phyloP scores from a whole-genome alignment of 2,113 vertebrate genomes.

The Toxostoma redivivum region DNA sequence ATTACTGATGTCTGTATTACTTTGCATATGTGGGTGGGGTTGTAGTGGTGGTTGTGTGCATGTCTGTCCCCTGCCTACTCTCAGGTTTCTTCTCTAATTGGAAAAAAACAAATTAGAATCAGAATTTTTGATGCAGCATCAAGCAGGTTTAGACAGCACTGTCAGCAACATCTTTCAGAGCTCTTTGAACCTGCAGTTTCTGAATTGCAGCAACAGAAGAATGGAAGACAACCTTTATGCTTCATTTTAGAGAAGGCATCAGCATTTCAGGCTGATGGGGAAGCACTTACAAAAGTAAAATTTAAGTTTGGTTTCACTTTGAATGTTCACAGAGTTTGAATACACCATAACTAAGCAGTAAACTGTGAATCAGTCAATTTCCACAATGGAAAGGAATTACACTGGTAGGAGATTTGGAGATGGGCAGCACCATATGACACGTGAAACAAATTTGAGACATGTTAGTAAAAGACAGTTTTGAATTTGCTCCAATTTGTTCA shows the following conservation, averaged over 20 bases:
- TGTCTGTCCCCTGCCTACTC: background rate
- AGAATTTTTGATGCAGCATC: background rate
- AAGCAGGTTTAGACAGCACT: background rate
- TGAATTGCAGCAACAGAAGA: background rate
- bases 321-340: background rate
- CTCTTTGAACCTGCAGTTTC: background rate
- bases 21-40: fast-evolving
- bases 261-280: background rate
- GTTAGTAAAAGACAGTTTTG: background rate
- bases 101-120: background rate
- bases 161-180: background rate
- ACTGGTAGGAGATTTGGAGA: background rate
- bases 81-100: background rate
- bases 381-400: background rate
- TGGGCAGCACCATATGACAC: background rate
- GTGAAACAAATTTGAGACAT: background rate
- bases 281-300: background rate
- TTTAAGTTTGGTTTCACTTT: background rate
- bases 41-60: too few species aligned
- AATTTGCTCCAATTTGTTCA: background rate
- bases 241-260: background rate
- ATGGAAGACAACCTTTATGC: background rate
- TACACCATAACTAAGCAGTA: background rate
- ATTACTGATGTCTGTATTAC: background rate
- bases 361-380: background rate